phyloP scores from a whole-genome alignment of 2,888 invertebrate species.

The Halictus ligatus region DNA sequence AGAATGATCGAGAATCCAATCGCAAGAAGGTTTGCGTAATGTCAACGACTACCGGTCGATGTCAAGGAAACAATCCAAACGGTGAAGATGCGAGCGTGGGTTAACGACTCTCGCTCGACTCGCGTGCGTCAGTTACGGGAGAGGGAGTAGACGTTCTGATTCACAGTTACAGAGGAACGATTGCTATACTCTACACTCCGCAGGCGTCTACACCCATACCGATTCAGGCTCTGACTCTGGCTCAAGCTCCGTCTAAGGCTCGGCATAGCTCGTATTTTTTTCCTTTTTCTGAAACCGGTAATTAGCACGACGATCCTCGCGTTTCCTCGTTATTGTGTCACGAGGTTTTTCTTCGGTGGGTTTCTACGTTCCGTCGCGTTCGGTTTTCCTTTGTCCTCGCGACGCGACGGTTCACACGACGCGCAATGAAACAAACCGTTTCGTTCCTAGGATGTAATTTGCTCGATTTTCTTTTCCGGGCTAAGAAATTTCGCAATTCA shows the following conservation, averaged over 20 bases:
- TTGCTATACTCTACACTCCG: not conserved
- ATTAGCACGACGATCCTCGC: slow-evolving; percentile 54
- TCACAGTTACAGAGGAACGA: slow-evolving; percentile 43
- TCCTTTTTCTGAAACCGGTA: slow-evolving; percentile 36
- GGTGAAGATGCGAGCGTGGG: slow-evolving; percentile 21
- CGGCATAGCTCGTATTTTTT: not conserved
- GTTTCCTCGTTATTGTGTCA: slow-evolving; percentile 68
- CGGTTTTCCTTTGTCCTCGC: slow-evolving; percentile 36
- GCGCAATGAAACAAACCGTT: slow-evolving; percentile 44
- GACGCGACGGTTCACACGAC: slow-evolving; percentile 51
- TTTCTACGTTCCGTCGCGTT: slow-evolving; percentile 23
- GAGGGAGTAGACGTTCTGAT: slow-evolving; percentile 42
- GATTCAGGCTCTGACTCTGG: not conserved
- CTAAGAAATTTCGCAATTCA: slow-evolving; percentile 12
- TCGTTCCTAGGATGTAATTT: slow-evolving; percentile 53
- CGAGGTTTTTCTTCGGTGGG: slow-evolving; percentile 34
- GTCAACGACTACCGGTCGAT: not conserved
- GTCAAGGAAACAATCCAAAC: not conserved
- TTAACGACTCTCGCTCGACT: slow-evolving; percentile 15
- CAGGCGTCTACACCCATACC: not conserved
- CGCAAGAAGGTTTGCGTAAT: slow-evolving; percentile 29
- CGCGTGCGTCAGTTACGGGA: not conserved
- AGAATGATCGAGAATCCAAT: not conserved
- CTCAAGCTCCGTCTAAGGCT: not conserved
- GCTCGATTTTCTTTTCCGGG: slow-evolving; percentile 6